A percentile compares a stretch with the other conserved stretches of the same genome.
Conservation (phyloP, 2,113 vertebrate genomes). For the Alaudala cheleensis region DNA sequence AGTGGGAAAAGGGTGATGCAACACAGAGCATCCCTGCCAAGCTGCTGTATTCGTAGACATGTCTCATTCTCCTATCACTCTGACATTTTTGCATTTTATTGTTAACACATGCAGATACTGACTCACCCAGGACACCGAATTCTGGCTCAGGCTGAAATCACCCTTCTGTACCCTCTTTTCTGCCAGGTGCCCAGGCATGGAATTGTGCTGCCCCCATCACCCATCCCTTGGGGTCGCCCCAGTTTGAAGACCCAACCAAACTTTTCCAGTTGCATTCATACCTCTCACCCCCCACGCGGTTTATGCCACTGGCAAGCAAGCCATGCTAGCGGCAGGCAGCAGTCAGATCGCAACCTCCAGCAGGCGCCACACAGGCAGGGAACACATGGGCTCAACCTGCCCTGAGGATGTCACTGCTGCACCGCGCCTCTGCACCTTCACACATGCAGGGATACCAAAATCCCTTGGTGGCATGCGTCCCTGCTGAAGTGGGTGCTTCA, state of each 20-base stretch:
- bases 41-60: background rate
- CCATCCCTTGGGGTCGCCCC: accelerated
- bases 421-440: background rate
- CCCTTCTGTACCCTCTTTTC: background rate
- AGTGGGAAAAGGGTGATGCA: conserved; percentile 14
- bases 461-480: background rate
- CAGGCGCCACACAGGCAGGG: background rate
- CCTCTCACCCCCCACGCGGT: background rate
- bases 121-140: background rate
- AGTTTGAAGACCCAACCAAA: background rate
- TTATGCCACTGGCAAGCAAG: background rate
- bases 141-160: background rate
- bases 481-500: background rate
- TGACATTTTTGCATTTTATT: conserved; percentile 23
- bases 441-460: background rate
- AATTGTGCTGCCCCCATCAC: background rate
- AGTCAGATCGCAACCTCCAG: background rate
- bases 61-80: conserved; percentile 18
- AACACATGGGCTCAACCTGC: background rate
- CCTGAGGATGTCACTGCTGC: background rate
- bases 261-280: background rate
- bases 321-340: background rate
- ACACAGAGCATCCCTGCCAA: background rate
- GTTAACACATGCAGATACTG: conserved; percentile 8
- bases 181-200: background rate